Conservation (phyloP, 2,797 vertebrate genomes). For the Cirrhinus mrigala region DNA sequence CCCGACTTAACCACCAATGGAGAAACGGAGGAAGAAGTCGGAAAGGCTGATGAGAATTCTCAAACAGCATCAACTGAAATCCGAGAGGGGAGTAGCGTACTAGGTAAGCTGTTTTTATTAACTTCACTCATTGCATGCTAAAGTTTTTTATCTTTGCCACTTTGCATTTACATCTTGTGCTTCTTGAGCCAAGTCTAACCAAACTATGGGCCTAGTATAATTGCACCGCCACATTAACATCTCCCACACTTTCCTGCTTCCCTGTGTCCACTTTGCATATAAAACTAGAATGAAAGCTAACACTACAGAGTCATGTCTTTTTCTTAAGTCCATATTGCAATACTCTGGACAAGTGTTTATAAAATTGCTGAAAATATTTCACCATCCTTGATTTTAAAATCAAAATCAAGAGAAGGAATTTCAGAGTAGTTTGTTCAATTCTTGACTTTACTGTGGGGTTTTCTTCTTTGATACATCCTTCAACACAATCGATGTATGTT, state of each 20-base stretch:
- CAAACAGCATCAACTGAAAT: slow-evolving; percentile 55
- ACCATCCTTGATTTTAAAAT: slow-evolving; percentile 15
- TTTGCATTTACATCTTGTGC: slow-evolving; percentile 40
- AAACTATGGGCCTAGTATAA: not conserved
- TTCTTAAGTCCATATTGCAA: not conserved
- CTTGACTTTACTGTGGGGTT: not conserved
- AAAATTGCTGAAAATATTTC: not conserved
- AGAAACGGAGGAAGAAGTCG: slow-evolving; percentile 68
- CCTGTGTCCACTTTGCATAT: not conserved
- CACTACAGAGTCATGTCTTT: not conserved
- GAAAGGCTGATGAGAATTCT: slow-evolving; percentile 59
- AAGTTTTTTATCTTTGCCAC: slow-evolving; percentile 1
- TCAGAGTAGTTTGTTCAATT: not conserved
- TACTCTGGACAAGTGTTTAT: not conserved
- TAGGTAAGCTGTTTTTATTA: slow-evolving; percentile 68
- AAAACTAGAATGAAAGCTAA: not conserved
- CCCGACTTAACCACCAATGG: slow-evolving; percentile 84
- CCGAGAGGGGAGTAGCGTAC: slow-evolving; percentile 74
- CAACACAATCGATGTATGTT: slow-evolving; percentile 44
- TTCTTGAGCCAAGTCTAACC: not conserved
- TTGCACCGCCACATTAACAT: not conserved
- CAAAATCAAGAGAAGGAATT: slow-evolving; percentile 2
- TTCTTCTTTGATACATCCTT: slow-evolving; percentile 16
- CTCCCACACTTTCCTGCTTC: not conserved
- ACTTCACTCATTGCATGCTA: slow-evolving; percentile 8